phyloP scores from a whole-genome alignment of 2,113 vertebrate species.

The Ploceus nigricollis region DNA sequence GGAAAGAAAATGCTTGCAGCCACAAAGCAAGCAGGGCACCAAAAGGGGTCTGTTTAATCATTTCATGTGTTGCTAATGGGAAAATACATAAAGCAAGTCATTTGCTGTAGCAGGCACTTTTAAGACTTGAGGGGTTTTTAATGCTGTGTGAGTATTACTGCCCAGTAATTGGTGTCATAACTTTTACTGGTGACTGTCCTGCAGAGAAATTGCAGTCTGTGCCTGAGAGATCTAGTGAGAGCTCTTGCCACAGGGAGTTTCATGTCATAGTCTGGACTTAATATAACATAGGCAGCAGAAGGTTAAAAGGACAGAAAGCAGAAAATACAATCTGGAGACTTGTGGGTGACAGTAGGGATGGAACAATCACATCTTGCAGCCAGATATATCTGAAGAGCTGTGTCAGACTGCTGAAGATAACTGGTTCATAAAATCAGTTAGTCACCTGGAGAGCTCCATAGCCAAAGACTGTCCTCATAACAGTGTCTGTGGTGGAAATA shows the following conservation, averaged over 20 bases:
- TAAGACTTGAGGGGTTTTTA: neutral
- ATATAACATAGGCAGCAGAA: neutral
- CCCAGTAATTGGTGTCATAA: slow-evolving; percentile 13
- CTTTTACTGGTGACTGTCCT: neutral
- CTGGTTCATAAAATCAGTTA: neutral
- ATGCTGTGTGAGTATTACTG: neutral
- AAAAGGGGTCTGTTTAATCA: neutral
- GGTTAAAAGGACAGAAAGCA: neutral
- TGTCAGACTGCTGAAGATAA: neutral
- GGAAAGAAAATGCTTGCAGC: neutral
- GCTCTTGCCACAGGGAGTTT: neutral
- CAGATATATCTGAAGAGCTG: neutral
- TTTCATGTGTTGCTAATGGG: neutral
- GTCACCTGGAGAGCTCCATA: neutral
- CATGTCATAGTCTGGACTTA: neutral
- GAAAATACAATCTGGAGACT: neutral
- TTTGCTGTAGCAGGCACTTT: neutral
- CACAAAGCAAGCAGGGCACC: neutral
- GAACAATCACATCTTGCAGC: neutral
- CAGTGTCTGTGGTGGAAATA: neutral
- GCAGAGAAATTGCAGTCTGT: neutral
- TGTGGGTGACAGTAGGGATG: neutral
- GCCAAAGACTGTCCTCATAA: neutral
- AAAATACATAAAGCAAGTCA: neutral
- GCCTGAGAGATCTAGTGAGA: neutral